phyloP scores from a whole-genome alignment of 2,797 vertebrate species.

The Chiloscyllium punctatum region DNA sequence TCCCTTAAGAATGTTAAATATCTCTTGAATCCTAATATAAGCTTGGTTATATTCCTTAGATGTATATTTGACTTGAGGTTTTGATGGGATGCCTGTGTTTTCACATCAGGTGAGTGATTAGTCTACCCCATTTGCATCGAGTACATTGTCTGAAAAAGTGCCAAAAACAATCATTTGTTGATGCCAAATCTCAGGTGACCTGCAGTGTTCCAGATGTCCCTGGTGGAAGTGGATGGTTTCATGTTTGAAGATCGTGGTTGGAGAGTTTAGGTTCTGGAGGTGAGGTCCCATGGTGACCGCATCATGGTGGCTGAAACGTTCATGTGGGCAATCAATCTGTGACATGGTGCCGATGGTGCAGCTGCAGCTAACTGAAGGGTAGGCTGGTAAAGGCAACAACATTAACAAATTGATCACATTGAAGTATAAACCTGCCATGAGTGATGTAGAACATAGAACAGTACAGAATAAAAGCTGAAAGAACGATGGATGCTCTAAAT shows the following conservation, averaged over 20 bases:
- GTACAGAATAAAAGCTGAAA: background rate
- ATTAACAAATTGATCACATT: constrained; percentile 33
- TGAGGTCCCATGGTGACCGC: constrained; percentile 43
- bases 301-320: constrained; percentile 50
- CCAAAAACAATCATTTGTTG: constrained; percentile 46
- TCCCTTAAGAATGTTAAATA: background rate
- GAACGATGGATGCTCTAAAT: no score
- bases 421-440: background rate
- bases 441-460: background rate
- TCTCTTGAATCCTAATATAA: background rate
- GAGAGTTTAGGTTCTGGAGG: constrained; percentile 42
- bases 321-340: constrained; percentile 59
- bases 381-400: constrained; percentile 43
- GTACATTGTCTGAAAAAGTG: background rate
- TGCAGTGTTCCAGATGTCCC: constrained; percentile 41
- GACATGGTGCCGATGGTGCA: constrained; percentile 45
- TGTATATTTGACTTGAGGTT: background rate
- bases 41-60: background rate
- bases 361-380: constrained; percentile 19
- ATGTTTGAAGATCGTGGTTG: constrained; percentile 42
- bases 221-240: constrained; percentile 25
- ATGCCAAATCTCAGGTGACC: constrained; percentile 42
- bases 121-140: background rate
- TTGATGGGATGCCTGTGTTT: background rate
- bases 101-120: background rate